Percentiles rank a stretch among this genome's conserved stretches.
Evolutionary conservation across 1,140 invertebrate species (phyloP).

Genomic region (Pseudomyrmex gracilis): DNA sequence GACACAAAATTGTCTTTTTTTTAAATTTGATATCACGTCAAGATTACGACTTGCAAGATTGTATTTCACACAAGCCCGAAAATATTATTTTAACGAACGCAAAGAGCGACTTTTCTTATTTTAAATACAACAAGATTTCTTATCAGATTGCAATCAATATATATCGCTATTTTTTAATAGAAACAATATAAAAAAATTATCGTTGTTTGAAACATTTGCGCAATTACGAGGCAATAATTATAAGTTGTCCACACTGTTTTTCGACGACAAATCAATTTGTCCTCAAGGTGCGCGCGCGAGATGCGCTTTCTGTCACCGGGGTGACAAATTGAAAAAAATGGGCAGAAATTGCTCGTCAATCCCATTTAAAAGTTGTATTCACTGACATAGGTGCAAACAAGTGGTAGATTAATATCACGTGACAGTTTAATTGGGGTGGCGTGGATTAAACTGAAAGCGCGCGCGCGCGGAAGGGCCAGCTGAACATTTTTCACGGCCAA

Average conservation of each 20-base stretch:
- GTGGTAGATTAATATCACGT: slow-evolving; percentile 61
- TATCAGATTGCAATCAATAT: too few relatives aligned
- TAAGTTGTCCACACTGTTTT: slow-evolving; percentile 12
- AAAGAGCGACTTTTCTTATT: too few relatives aligned
- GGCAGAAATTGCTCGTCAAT: slow-evolving; percentile 46
- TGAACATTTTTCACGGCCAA: slow-evolving; percentile 62
- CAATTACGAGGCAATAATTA: neutral
- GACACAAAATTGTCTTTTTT: too few relatives aligned
- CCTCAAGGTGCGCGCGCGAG: neutral
- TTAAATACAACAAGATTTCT: too few relatives aligned
- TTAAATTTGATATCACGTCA: too few relatives aligned
- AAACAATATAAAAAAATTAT: too few relatives aligned
- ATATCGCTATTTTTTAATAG: too few relatives aligned
- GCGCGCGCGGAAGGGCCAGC: slow-evolving; percentile 50
- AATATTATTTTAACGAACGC: too few relatives aligned
- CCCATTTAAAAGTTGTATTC: slow-evolving; percentile 54
- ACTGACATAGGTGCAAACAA: slow-evolving; percentile 56
- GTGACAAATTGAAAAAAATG: slow-evolving; percentile 58
- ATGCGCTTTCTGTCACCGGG: slow-evolving; percentile 15
- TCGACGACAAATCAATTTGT: slow-evolving; percentile 8
- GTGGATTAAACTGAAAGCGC: slow-evolving; percentile 56
- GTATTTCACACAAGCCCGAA: too few relatives aligned
- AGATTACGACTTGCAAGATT: too few relatives aligned
- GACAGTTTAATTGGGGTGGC: slow-evolving; percentile 58
- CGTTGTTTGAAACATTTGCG: too few relatives aligned